phyloP scores from a whole-genome alignment of 2,888 invertebrate genomes.

The Ectemnius cavifrons region DNA sequence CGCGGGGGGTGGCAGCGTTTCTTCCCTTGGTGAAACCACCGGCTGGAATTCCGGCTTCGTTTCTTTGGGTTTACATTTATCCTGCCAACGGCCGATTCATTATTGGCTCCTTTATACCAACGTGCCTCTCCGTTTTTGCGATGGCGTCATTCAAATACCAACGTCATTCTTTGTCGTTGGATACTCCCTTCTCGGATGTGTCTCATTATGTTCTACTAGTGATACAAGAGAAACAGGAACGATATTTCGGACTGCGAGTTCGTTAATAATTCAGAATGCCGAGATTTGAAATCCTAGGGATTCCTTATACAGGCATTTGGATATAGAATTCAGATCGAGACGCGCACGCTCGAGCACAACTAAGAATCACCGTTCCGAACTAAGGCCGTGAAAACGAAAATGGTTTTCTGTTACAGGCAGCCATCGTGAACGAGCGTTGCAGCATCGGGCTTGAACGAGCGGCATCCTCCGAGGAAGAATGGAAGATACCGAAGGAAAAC shows the following conservation, averaged over 20 bases:
- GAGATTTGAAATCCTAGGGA: too few relatives aligned
- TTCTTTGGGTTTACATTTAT: conserved; percentile 13
- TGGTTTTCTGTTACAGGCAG: conserved; percentile 32
- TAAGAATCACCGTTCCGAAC: background rate
- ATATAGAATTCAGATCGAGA: too few relatives aligned
- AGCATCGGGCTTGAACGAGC: conserved; percentile 26
- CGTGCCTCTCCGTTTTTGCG: background rate
- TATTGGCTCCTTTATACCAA: conserved; percentile 1
- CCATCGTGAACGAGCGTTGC: conserved; percentile 31
- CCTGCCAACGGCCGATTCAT: background rate
- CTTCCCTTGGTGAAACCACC: conserved; percentile 20
- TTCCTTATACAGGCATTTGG: too few relatives aligned
- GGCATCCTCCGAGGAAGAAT: conserved; percentile 11
- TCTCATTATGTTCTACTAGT: too few relatives aligned
- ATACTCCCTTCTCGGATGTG: too few relatives aligned
- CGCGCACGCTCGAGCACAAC: too few relatives aligned
- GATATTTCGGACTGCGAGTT: too few relatives aligned
- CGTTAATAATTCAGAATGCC: too few relatives aligned
- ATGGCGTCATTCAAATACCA: conserved; percentile 10
- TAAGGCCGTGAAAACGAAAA: conserved; percentile 1
- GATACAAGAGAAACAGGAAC: too few relatives aligned
- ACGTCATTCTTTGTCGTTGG: too few relatives aligned
- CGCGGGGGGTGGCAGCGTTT: conserved; percentile 2
- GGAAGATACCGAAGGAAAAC: conserved; percentile 18
- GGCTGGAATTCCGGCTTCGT: conserved; percentile 20